phyloP scores from a whole-genome alignment of 2,888 invertebrate genomes.

The Tetragonisca angustula region DNA sequence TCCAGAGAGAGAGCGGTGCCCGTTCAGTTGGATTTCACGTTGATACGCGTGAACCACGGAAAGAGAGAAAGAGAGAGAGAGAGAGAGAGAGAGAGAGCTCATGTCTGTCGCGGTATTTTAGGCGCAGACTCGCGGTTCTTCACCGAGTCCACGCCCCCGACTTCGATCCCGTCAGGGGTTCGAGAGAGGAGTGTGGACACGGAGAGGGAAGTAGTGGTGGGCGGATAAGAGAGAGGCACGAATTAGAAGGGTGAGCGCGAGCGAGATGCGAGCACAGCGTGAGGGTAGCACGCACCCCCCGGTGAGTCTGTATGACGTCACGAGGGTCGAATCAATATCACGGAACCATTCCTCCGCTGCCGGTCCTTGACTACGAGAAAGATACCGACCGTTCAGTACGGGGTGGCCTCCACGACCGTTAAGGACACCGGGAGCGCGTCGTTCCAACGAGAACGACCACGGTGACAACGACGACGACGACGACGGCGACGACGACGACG shows the following conservation, averaged over 20 bases:
- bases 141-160: slow-evolving; percentile 78
- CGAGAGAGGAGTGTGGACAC: slow-evolving; percentile 14
- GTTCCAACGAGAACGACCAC: slow-evolving; percentile 69
- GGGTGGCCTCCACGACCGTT: slow-evolving; percentile 82
- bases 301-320: slow-evolving; percentile 73
- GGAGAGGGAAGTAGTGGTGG: slow-evolving; percentile 42
- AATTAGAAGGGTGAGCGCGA: not conserved
- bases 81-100: not conserved
- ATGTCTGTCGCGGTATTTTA: slow-evolving; percentile 13
- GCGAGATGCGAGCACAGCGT: slow-evolving; percentile 16
- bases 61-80: no score
- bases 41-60: slow-evolving; percentile 4
- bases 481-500: slow-evolving; percentile 43
- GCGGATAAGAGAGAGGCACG: slow-evolving; percentile 8
- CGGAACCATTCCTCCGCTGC: slow-evolving; percentile 73
- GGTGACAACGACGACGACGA: slow-evolving; percentile 53
- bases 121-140: slow-evolving; percentile 77
- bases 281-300: slow-evolving; percentile 73
- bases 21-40: slow-evolving; percentile 29
- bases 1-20: not conserved
- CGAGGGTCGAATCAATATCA: slow-evolving; percentile 80
- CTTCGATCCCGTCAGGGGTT: slow-evolving; percentile 64
- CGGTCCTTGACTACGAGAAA: slow-evolving; percentile 73
- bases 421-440: slow-evolving; percentile 77
- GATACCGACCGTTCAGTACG: slow-evolving; percentile 79